These are phyloP conservation scores for Shargacucullia verbasci DNA, from an alignment of 2,888 invertebrate genomes.

Conservation along the genomic window DNA sequence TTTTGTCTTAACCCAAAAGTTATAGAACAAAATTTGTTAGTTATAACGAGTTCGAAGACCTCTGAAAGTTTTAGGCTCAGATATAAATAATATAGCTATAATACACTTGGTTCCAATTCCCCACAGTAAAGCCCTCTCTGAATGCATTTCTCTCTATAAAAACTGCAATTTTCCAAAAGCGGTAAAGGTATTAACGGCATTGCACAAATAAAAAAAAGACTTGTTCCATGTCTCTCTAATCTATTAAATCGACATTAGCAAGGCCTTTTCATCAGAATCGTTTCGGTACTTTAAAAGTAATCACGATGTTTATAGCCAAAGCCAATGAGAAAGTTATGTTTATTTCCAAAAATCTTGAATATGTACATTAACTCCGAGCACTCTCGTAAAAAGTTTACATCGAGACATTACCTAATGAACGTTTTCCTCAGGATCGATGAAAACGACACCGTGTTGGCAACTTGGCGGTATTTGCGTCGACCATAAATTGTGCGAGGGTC, in stretches of 20 bases:
- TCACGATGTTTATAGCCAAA: slow-evolving; percentile 6
- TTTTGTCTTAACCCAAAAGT: too few species aligned
- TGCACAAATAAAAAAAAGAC: too few species aligned
- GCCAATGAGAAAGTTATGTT: slow-evolving; percentile 14
- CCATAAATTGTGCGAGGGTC: slow-evolving; percentile 71
- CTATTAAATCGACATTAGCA: background rate
- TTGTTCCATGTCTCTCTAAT: too few species aligned
- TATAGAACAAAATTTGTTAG: too few species aligned
- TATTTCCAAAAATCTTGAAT: slow-evolving; percentile 1
- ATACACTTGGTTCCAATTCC: too few species aligned
- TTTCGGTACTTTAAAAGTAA: slow-evolving; percentile 15
- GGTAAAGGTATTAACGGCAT: too few species aligned
- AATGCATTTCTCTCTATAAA: too few species aligned
- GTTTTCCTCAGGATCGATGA: slow-evolving; percentile 71
- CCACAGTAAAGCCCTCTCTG: too few species aligned
- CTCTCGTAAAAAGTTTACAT: slow-evolving; percentile 16
- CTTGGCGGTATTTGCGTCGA: slow-evolving; percentile 79
- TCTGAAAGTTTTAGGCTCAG: too few species aligned
- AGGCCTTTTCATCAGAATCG: background rate
- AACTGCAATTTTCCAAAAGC: too few species aligned
- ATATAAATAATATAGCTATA: too few species aligned
- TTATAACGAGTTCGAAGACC: too few species aligned
- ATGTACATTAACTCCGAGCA: slow-evolving; percentile 5
- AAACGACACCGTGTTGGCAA: slow-evolving; percentile 77
- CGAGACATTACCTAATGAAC: slow-evolving; percentile 23